Base-by-base conservation (phyloP, 2,888 invertebrate species). In the Tenodera sinensis region DNA sequence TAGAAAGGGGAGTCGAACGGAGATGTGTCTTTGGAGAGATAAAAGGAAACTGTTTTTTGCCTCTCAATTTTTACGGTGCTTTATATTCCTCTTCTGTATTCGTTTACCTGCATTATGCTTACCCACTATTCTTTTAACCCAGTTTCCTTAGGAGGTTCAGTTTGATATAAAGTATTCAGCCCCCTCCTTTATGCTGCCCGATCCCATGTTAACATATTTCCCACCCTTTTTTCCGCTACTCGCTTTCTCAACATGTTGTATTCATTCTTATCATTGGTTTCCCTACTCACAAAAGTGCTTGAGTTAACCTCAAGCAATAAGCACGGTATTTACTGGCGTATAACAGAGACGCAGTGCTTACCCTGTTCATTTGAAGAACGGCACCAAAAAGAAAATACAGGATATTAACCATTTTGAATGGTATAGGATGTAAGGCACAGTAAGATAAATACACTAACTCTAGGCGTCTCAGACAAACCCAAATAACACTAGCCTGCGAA, bases 121-220 rank as follows among this genome's bases (percentile, higher is more conserved):
- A 42, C 47, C 84, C 84, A 42, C n/a, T 25, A n/a, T 20, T n/a
- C 84, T 84, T 25, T 34, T 42, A 34, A 84, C 42, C n/a, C 25
- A 34, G 3, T 34, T 34, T 47, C 34, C 84, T 84, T 42, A 25
- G 54, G 25, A 28, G 47, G 27, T 85, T 47, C 47, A 85, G 54
- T 47, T 27, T 85, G 27, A 54, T 85, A 86, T 86, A 86, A 86
- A 81, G 54, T 81, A 86, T 86, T 86, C 86, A 86, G 54, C 14
- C 54, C 30, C 71, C 28, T 28, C 20, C 85, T 14, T 20, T 81
- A 81, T 81, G 20, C 86, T 86, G 86, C 81, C 86, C 14, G 54
- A 34, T 42, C 27, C 20, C 54, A 28, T 27, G 47, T 28, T n/a
- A 54, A 28, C 47, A 85, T 47, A 71, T 71, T 71, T 0, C 54